A percentile compares a stretch with the other conserved stretches of the same genome.
phyloP scores from a whole-genome alignment of 92 coral and sea anemone genomes.

The Diadumene lineata region DNA sequence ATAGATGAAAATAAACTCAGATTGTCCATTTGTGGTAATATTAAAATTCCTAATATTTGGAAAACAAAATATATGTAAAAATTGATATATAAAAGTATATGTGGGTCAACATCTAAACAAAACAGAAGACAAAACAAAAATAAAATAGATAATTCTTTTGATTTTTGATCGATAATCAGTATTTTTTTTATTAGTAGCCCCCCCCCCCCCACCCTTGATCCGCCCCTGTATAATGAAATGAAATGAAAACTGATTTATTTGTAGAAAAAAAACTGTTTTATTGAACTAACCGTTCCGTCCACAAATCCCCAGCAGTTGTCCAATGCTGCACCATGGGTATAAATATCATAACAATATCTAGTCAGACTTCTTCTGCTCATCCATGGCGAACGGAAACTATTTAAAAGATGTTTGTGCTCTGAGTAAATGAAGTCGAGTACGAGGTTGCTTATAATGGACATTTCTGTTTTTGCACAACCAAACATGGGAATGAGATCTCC shows the following conservation, averaged over 20 bases:
- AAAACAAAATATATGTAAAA: no score
- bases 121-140: no score
- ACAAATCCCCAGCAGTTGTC: constrained; percentile 50
- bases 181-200: no score
- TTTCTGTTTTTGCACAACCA: constrained; percentile 36
- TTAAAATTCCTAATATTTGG: no score
- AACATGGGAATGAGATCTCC: constrained; percentile 48
- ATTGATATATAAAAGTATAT: no score
- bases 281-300: constrained; percentile 41
- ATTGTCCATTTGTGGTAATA: no score
- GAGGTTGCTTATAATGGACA: constrained; percentile 46
- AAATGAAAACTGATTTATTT: no score
- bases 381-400: constrained; percentile 39
- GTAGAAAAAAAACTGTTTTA: not conserved
- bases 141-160: no score
- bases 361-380: constrained; percentile 36
- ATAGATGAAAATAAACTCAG: no score
- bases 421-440: constrained; percentile 44
- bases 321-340: constrained; percentile 40
- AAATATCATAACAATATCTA: constrained; percentile 24
- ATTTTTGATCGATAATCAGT: no score
- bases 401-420: constrained; percentile 39
- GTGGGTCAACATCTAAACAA: no score
- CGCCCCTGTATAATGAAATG: not conserved
- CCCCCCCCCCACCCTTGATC: no score